Percentiles rank a stretch among this genome's conserved stretches.
These are phyloP conservation scores for Heteromyza rotundicornis DNA, from an alignment of 2,888 invertebrate genomes.

Conservation along the genomic window DNA sequence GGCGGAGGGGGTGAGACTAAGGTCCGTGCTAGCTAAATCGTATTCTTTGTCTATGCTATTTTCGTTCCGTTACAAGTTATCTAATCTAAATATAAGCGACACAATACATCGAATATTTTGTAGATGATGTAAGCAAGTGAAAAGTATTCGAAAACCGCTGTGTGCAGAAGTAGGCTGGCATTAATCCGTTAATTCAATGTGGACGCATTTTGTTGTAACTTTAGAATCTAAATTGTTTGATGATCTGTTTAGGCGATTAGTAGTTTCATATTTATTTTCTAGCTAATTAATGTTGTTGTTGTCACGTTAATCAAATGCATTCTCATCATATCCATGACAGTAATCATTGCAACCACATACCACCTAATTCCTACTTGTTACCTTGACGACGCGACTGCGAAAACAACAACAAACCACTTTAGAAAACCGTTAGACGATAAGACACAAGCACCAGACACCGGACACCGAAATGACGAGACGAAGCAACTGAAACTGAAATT, in stretches of 20 bases:
- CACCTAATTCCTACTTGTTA: constrained; percentile 31
- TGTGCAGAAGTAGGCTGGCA: constrained; percentile 23
- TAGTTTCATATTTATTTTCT: not conserved
- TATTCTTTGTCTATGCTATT: not conserved
- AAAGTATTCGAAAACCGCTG: constrained; percentile 1
- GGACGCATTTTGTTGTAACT: constrained; percentile 9
- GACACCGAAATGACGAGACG: not conserved
- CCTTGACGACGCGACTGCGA: constrained; percentile 14
- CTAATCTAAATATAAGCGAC: constrained; percentile 8
- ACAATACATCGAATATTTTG: constrained; percentile 24
- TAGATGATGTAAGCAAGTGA: not conserved
- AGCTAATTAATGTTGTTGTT: not conserved
- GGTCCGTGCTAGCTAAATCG: not conserved
- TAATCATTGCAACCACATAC: constrained; percentile 30
- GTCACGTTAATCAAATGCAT: not conserved
- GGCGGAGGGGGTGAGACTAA: too few relatives aligned
- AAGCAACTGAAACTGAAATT: not conserved
- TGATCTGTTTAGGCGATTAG: not conserved
- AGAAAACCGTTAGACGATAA: too few relatives aligned
- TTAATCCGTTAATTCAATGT: constrained; percentile 19
- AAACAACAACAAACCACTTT: not conserved
- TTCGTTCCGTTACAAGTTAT: constrained; percentile 13
- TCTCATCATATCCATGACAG: constrained; percentile 2
- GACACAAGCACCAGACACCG: too few relatives aligned
- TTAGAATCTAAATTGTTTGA: not conserved